A percentile compares a stretch with the other conserved stretches of the same genome.
Evolutionary conservation across 2,113 vertebrate genomes (phyloP).

Genomic region (Pungitius pungitius): DNA sequence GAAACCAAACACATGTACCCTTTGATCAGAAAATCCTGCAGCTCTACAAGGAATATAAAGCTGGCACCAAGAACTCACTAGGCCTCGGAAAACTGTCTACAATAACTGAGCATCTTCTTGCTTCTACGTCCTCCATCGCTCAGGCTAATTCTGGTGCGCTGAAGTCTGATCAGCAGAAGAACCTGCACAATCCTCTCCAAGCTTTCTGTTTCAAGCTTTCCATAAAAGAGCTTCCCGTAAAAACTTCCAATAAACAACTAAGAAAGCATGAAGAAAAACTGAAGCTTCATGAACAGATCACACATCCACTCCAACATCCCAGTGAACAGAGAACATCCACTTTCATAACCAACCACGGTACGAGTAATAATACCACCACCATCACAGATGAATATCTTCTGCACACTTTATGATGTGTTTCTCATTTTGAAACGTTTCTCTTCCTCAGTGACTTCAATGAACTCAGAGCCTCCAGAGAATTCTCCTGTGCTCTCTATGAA

Average conservation of each 20-base stretch:
- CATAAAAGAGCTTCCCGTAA: neutral
- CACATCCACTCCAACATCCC: neutral
- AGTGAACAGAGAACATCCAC: neutral
- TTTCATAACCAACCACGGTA: neutral
- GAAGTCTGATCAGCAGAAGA: constrained; percentile 14
- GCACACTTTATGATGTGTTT: neutral
- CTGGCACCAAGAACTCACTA: neutral
- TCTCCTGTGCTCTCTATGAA: neutral
- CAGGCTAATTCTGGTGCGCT: neutral
- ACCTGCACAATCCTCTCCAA: neutral
- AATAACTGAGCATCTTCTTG: neutral
- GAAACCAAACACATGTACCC: neutral
- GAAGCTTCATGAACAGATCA: neutral
- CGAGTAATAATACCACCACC: neutral
- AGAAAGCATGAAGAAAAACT: neutral
- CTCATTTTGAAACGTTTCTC: neutral
- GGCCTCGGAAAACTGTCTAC: neutral
- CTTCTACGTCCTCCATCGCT: neutral
- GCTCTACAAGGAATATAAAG: constrained; percentile 3
- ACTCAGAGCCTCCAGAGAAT: neutral
- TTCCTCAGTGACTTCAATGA: neutral
- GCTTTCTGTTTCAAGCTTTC: constrained; percentile 14
- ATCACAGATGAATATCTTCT: neutral
- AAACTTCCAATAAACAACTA: neutral
- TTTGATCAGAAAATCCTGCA: neutral